Conservation (phyloP, 2,113 vertebrate species). For the Neolamprologus toae region DNA sequence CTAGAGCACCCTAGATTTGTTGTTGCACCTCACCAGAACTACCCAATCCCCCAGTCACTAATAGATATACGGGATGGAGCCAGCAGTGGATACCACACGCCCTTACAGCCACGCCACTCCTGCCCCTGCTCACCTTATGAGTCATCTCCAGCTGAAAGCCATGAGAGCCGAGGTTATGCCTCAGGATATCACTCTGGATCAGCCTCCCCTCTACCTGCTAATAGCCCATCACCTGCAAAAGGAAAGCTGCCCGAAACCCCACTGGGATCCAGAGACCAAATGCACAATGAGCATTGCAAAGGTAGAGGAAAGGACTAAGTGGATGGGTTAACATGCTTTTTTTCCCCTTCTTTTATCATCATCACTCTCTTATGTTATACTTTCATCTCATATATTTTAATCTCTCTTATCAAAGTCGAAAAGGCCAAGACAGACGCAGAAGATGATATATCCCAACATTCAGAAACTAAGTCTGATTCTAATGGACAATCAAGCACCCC, state of each 20-base stretch:
- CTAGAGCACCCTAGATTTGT: conserved; percentile 50
- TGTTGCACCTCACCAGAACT: conserved; percentile 36
- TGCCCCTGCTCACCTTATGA: conserved; percentile 67
- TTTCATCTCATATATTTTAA: not conserved
- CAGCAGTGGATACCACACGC: conserved; percentile 70
- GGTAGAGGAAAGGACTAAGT: conserved; percentile 6
- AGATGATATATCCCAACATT: conserved; percentile 56
- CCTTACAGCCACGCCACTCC: conserved; percentile 49
- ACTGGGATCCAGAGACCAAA: not conserved
- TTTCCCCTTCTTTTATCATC: not conserved
- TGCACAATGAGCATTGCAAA: conserved; percentile 14
- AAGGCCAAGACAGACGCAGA: conserved; percentile 7
- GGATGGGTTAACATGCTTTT: not conserved
- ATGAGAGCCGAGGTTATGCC: conserved; percentile 66
- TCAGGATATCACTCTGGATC: conserved; percentile 70
- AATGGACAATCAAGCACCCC: conserved; percentile 44
- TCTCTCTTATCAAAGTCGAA: conserved; percentile 6
- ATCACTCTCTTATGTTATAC: not conserved
- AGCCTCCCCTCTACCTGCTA: conserved; percentile 56
- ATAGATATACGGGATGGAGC: conserved; percentile 66
- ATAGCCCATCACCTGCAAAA: conserved; percentile 50
- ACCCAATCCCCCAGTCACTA: conserved; percentile 59
- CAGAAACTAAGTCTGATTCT: conserved; percentile 51
- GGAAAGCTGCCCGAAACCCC: conserved; percentile 12
- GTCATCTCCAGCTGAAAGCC: conserved; percentile 57